Percentiles rank a stretch among this genome's conserved stretches.
phyloP scores from a whole-genome alignment of 2,797 vertebrate species.

The Gadopsis bispinosus region DNA sequence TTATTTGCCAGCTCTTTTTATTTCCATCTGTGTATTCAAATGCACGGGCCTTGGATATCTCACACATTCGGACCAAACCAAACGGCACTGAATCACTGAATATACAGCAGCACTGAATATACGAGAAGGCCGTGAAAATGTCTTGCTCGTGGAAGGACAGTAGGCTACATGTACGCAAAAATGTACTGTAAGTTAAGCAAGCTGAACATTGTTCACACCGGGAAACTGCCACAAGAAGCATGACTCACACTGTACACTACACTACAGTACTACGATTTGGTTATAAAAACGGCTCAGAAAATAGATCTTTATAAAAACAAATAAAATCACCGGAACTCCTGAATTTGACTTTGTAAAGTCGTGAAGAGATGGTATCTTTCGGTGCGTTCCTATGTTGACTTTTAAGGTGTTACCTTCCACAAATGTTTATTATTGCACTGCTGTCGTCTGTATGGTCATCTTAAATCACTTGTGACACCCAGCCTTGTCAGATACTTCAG shows the following conservation, averaged over 20 bases:
- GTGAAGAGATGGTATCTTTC: neutral
- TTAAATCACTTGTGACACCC: neutral
- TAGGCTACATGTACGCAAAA: too few relatives aligned
- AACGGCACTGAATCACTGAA: too few relatives aligned
- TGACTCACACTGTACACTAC: slow-evolving; percentile 1
- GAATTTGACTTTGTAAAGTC: neutral
- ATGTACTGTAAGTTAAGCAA: too few relatives aligned
- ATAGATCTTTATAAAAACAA: neutral
- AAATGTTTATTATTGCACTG: neutral
- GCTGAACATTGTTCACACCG: too few relatives aligned
- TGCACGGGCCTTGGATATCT: too few relatives aligned
- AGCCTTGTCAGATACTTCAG: neutral
- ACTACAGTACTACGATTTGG: slow-evolving; percentile 11
- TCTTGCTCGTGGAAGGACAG: too few relatives aligned
- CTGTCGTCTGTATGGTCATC: neutral
- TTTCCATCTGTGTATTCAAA: too few relatives aligned
- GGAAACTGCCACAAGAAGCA: too few relatives aligned
- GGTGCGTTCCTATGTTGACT: neutral
- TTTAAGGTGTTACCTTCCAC: neutral
- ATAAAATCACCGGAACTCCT: slow-evolving; percentile 1
- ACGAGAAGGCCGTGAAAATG: too few relatives aligned
- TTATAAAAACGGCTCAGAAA: slow-evolving; percentile 10
- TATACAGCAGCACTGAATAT: too few relatives aligned
- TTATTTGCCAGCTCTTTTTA: too few relatives aligned
- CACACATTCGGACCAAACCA: too few relatives aligned